These are phyloP conservation scores for Sapajus apella DNA, from an alignment of 2,113 vertebrate species.

Conservation along the genomic window DNA sequence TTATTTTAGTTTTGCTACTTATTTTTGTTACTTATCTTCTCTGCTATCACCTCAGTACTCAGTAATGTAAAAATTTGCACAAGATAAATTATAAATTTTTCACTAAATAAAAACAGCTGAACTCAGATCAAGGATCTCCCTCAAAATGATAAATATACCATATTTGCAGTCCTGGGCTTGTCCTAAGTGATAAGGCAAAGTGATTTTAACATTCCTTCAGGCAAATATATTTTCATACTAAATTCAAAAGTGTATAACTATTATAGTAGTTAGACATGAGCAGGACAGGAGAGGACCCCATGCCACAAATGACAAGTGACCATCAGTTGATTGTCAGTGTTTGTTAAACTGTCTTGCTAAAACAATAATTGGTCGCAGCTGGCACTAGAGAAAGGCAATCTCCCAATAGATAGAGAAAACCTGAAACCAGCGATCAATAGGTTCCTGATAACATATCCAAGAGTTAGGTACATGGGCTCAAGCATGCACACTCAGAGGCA, in stretches of 20 bases:
- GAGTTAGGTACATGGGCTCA: too few relatives aligned
- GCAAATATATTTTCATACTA: not conserved
- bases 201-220: not conserved
- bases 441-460: too few relatives aligned
- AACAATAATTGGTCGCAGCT: too few relatives aligned
- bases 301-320: too few relatives aligned
- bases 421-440: too few relatives aligned
- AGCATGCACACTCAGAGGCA: too few relatives aligned
- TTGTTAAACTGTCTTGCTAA: too few relatives aligned
- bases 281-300: too few relatives aligned
- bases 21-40: not conserved
- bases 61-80: not conserved
- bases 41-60: not conserved
- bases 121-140: not conserved
- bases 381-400: too few relatives aligned
- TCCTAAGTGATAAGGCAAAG: not conserved
- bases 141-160: not conserved
- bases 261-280: too few relatives aligned
- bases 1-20: not conserved
- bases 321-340: too few relatives aligned
- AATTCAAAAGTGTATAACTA: not conserved
- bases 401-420: too few relatives aligned
- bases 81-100: not conserved
- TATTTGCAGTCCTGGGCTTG: not conserved
- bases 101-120: not conserved